Evolutionary conservation across 2,888 invertebrate species (phyloP).

Genomic region (Gibbula magus): DNA sequence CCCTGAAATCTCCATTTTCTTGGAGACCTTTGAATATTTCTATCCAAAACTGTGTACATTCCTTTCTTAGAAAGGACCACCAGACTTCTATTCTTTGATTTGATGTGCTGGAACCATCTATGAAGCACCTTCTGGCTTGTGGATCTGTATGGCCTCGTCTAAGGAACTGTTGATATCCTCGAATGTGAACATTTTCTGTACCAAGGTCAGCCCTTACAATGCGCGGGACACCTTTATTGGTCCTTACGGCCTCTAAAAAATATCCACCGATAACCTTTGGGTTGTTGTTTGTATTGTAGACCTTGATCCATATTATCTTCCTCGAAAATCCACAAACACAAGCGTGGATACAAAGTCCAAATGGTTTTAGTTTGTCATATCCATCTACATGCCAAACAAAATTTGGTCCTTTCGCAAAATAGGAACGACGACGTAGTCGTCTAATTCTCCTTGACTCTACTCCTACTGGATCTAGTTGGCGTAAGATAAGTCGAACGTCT

Average conservation of each 20-base stretch:
- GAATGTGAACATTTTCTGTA: neutral
- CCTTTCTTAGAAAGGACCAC: slow-evolving; percentile 36
- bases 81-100: slow-evolving; percentile 42
- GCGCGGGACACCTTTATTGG: neutral
- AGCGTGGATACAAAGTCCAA: slow-evolving; percentile 33
- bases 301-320: slow-evolving; percentile 34
- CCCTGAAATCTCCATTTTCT: slow-evolving; percentile 26
- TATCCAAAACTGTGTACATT: slow-evolving; percentile 39
- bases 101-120: slow-evolving; percentile 28
- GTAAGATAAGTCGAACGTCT: slow-evolving; percentile 28
- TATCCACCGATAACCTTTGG: slow-evolving; percentile 27
- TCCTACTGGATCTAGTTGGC: slow-evolving; percentile 28
- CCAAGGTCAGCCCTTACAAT: neutral
- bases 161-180: neutral
- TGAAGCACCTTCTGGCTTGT: slow-evolving; percentile 7
- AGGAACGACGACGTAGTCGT: slow-evolving; percentile 26
- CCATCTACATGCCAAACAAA: slow-evolving; percentile 41
- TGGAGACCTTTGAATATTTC: slow-evolving; percentile 27
- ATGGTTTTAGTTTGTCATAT: slow-evolving; percentile 34
- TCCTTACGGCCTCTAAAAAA: neutral
- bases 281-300: slow-evolving; percentile 32
- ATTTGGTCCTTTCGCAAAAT: slow-evolving; percentile 32
- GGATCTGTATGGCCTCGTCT: neutral
- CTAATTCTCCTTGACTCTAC: neutral
- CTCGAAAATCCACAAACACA: slow-evolving; percentile 33